Evolutionary conservation across 2,888 invertebrate genomes (phyloP).

Genomic region (Cosmia pyralina): DNA sequence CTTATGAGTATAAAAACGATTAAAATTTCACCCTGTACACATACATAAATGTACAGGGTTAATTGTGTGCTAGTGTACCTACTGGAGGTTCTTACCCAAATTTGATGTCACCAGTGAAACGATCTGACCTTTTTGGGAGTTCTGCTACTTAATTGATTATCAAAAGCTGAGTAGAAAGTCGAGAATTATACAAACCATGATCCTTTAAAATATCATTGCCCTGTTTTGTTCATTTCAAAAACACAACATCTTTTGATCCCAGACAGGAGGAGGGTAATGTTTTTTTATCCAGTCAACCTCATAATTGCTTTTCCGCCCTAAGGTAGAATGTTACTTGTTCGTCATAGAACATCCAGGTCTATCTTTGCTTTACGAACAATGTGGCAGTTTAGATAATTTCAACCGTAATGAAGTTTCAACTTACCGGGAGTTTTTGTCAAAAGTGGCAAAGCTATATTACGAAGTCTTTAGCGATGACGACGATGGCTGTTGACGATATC

Average conservation of each 20-base stretch:
- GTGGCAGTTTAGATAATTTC: background rate
- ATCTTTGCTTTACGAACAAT: background rate
- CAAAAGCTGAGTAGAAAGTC: background rate
- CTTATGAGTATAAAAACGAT: no score
- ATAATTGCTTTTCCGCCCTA: background rate
- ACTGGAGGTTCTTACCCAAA: background rate
- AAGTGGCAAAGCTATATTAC: background rate
- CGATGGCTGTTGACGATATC: background rate
- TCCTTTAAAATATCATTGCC: background rate
- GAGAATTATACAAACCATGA: background rate
- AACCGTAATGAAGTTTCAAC: background rate
- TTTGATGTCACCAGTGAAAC: background rate
- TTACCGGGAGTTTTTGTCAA: no score
- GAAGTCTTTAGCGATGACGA: no score
- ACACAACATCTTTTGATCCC: background rate
- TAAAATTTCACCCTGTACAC: no score
- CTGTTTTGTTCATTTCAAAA: background rate
- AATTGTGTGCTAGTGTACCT: no score
- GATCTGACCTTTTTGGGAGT: background rate
- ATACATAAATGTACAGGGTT: background rate
- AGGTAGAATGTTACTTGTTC: background rate
- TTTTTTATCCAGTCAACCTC: background rate
- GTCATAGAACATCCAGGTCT: background rate
- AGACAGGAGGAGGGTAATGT: background rate
- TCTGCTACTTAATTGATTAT: background rate